Conservation (phyloP, 35 echinoderm and acorn worm genomes). For the Nesometra sesokonis region DNA sequence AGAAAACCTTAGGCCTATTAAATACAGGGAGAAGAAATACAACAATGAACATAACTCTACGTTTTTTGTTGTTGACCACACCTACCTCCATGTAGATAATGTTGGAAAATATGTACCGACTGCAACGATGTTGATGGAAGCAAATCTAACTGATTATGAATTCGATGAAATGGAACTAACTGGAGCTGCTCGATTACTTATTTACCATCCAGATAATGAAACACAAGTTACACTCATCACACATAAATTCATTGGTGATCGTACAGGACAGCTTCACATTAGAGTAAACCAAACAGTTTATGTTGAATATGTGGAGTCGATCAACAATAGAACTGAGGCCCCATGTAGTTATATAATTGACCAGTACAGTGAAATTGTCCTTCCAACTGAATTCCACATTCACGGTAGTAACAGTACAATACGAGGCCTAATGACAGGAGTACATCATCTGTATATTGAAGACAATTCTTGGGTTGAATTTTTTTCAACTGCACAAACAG, state of each 20-base stretch:
- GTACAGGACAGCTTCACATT: conserved; percentile 68
- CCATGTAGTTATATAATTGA: conserved; percentile 76
- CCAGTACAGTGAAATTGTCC: conserved; percentile 32
- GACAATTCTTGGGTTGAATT: conserved; percentile 53
- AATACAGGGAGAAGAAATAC: conserved; percentile 73
- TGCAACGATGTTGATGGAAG: conserved; percentile 72
- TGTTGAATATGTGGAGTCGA: conserved; percentile 62
- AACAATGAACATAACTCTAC: conserved; percentile 66
- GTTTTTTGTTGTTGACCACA: conserved; percentile 71
- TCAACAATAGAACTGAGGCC: conserved; percentile 70
- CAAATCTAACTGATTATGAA: conserved; percentile 37
- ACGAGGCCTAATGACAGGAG: conserved; percentile 55
- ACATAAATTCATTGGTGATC: conserved; percentile 72
- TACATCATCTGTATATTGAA: conserved; percentile 84
- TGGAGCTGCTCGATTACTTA: conserved; percentile 52
- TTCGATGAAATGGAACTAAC: conserved; percentile 90
- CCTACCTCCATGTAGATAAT: conserved; percentile 74
- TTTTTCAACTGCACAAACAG: conserved; percentile 66
- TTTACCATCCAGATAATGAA: conserved; percentile 76
- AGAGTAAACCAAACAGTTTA: conserved; percentile 65
- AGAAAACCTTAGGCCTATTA: conserved; percentile 60
- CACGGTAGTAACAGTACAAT: conserved; percentile 82
- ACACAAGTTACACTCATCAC: conserved; percentile 63
- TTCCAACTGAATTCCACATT: conserved; percentile 79
- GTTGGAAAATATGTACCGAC: conserved; percentile 55